Percentiles rank a stretch among this genome's conserved stretches.
Conservation (phyloP, 2,797 vertebrate species). For the Scolopax bukidnonensis region DNA sequence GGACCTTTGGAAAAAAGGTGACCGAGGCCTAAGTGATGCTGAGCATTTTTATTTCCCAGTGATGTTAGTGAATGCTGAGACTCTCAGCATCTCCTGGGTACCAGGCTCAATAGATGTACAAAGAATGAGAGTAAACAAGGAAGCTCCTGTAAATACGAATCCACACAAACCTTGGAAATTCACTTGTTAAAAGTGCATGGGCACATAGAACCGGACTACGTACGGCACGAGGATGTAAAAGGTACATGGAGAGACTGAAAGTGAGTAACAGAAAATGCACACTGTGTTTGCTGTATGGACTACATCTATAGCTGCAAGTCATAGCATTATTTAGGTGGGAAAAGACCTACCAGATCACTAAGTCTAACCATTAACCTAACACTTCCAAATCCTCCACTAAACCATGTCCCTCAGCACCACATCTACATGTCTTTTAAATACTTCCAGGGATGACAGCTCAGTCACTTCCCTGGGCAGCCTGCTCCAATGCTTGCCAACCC, state of each 20-base stretch:
- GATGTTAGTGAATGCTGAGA: neutral
- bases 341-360: neutral
- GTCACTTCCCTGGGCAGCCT: neutral
- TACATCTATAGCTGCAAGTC: neutral
- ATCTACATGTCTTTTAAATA: neutral
- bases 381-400: neutral
- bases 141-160: neutral
- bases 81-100: neutral
- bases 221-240: neutral
- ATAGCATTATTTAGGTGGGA: neutral
- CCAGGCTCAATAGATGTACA: neutral
- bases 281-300: neutral
- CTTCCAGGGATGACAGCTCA: neutral
- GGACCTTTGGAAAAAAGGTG: neutral
- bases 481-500: neutral
- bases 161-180: neutral
- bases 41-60: neutral
- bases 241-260: neutral
- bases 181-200: neutral
- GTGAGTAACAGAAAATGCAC: neutral
- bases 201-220: neutral
- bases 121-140: neutral
- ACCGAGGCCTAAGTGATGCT: neutral
- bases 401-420: neutral
- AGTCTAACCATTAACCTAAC: neutral